Evolutionary conservation across 2,888 invertebrate genomes (phyloP), one percentile per base, ranked within the genome.

Genomic region (Noctua pronuba): DNA sequence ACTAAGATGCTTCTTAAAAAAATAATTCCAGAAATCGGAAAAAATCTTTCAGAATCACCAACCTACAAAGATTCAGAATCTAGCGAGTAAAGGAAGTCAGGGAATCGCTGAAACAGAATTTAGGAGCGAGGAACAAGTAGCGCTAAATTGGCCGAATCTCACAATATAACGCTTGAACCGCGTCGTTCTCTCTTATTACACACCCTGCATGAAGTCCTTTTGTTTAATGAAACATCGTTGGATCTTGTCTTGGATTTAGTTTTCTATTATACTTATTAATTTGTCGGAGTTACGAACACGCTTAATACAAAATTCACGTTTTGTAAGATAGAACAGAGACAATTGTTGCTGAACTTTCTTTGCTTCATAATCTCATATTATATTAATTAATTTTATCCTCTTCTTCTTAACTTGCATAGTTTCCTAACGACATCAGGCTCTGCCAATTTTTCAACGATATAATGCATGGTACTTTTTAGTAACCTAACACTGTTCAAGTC

Each of bases 111-210:
- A 66, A 67, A 73, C 21, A 35, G 67, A 73, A 73, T 77, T 72
- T 62, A 62, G 65, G 58, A 52, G 55, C 44, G 38, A 55, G 28
- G 44, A 65, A 73, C 75, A 83, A 86, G 86, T 77, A 58, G 62
- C 44, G 71, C 77, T 71, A 77, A 80, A 83, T 77, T 86, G 86
- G 58, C 38, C 41, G 60, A 86, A 80, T 71, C 74, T 76, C 60
- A 80, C 75, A 38, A 77, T 67, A 62, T 62, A 75, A 77, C 65
- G 67, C 70, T 65, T 66, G 67, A 64, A 73, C 60, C 46, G 44
- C 73, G 60, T 44, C 62, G 49, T 68, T 69, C 70, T 55, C 55
- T 75, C 55, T 75, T 82, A 79, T 79, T 69, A 68, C 64, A 65
- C 13, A 62, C 65, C 75, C 71, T 74, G 52, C 60, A 76, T 66